These are phyloP conservation scores for Hydrozoanthus gracilis DNA, from an alignment of 92 coral and sea anemone species.

Conservation along the genomic window DNA sequence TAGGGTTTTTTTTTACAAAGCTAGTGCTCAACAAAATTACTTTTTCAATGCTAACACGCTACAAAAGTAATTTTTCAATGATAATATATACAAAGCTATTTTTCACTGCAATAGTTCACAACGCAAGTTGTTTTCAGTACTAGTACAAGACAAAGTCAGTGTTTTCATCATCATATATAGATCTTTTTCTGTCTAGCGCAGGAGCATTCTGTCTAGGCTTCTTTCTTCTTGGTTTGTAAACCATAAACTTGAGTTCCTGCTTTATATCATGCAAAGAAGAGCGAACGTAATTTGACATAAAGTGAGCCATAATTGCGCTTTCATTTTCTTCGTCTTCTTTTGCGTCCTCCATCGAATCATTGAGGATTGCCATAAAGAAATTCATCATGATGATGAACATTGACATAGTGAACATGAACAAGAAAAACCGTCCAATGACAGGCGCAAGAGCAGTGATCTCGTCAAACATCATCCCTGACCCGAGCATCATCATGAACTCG, in stretches of 20 bases:
- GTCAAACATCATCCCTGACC: conserved; percentile 78
- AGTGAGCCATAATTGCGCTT: conserved; percentile 30
- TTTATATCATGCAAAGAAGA: conserved; percentile 18
- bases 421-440: conserved; percentile 82
- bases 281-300: conserved; percentile 35
- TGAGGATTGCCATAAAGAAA: conserved; percentile 87
- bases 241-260: conserved; percentile 22
- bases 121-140: neutral
- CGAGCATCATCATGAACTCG: conserved; percentile 86
- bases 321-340: conserved; percentile 50
- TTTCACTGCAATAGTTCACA: too few species aligned
- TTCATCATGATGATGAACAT: conserved; percentile 81
- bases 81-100: too few species aligned
- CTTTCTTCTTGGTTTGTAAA: neutral
- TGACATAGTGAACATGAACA: conserved; percentile 70
- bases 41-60: too few species aligned
- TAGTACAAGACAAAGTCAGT: conserved; percentile 33
- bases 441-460: conserved; percentile 63
- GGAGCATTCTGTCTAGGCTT: neutral
- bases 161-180: neutral
- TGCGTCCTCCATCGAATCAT: conserved; percentile 85
- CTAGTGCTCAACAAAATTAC: too few species aligned
- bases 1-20: too few species aligned
- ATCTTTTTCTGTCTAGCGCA: neutral
- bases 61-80: too few species aligned